Base-by-base conservation (phyloP, 2,888 invertebrate species). In the Limnephilus lunatus region DNA sequence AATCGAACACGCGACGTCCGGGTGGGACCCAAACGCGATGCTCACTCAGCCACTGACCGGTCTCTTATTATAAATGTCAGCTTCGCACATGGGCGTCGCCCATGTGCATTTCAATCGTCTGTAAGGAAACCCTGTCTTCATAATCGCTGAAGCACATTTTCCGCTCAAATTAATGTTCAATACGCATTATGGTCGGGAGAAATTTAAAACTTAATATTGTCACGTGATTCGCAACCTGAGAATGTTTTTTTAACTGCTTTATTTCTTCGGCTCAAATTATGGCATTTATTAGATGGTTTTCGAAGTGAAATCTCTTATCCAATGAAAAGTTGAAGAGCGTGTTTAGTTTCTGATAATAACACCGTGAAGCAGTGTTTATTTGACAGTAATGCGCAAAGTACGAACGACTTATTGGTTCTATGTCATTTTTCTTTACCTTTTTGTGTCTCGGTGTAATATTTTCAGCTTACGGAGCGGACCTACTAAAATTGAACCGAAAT, bases 331-430 rank as follows among this genome's bases (percentile, higher is more conserved):
- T 68, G n/a, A 68, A 68, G 68, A 9, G 68, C 68, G n/a, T 68
- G 68, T 68, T 68, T 68, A n/a, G 25, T 68, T 68, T 25, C n/a
- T 68, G 25, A n/a, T 68, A 68, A 68, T 68, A 68, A 68, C 68
- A 68, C 68, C 68, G n/a, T n/a, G n/a, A n/a, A 68, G 68, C 68
- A 68, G 68, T 68, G 68, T 68, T 68, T 68, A 68, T 68, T 68
- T n/a, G 68, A 68, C 68, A 68, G 68, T 68, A 68, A 68, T 68
- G 68, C 68, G 68, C 68, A 68, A 68, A 68, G 68, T 68, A 68
- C 68, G 68, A 68, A 68, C 68, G n/a, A 68, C 25, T 68, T 68
- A 68, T 68, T 68, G 68, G 68, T 68, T 68, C 25, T 68, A 68
- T 68, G 68, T 68, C 68, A 68, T 68, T 68, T 68, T 68, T 68